phyloP scores from a whole-genome alignment of 2,888 invertebrate genomes.

The Cataglyphis rosenhaueri region DNA sequence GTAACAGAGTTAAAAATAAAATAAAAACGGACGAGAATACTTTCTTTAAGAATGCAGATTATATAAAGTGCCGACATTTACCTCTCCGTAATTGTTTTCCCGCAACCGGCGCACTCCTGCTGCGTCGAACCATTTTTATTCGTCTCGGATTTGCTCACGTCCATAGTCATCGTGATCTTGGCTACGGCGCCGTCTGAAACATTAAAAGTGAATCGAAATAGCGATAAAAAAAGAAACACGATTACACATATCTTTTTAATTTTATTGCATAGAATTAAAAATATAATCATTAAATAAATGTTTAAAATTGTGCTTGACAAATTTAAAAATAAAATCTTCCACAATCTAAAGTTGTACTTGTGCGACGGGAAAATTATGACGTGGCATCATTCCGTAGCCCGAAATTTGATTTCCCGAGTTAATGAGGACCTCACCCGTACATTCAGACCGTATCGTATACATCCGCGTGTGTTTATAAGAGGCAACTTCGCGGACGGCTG shows the following conservation, averaged over 20 bases:
- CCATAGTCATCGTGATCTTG: conserved; percentile 92
- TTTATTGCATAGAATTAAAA: background rate
- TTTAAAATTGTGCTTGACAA: too few species aligned
- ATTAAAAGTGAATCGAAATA: conserved; percentile 26
- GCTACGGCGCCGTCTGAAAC: conserved; percentile 82
- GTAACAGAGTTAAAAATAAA: conserved; percentile 5
- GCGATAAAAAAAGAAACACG: background rate
- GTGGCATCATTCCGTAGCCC: conserved; percentile 12
- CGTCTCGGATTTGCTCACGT: conserved; percentile 92
- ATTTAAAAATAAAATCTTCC: conserved; percentile 3
- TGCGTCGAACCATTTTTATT: conserved; percentile 86
- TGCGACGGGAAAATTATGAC: conserved; percentile 26
- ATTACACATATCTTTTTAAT: background rate
- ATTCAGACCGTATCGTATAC: conserved; percentile 7
- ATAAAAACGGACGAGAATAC: background rate
- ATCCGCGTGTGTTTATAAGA: conserved; percentile 35
- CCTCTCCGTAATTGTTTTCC: conserved; percentile 96
- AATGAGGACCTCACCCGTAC: conserved; percentile 33
- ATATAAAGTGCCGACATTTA: conserved; percentile 68
- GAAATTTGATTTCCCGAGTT: conserved; percentile 49
- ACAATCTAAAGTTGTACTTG: background rate
- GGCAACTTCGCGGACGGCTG: conserved; percentile 40
- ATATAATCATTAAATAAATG: background rate
- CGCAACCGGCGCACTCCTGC: conserved; percentile 97
- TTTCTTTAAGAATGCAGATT: conserved; percentile 1